Evolutionary conservation across 2,888 invertebrate genomes (phyloP).

Genomic region (Ornithoptera alexandrae): DNA sequence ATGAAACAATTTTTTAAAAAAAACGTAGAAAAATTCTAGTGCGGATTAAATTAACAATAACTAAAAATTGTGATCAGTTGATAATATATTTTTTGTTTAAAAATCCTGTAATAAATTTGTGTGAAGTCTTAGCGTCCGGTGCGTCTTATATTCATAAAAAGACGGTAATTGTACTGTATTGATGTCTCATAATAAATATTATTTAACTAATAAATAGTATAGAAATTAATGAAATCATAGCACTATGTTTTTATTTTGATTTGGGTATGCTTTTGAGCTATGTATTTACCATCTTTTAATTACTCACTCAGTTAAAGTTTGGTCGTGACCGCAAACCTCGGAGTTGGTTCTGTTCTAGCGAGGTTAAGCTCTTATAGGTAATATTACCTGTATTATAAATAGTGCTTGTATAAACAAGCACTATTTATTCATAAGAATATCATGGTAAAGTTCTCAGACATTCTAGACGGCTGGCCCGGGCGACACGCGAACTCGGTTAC

Average conservation of each 20-base stretch:
- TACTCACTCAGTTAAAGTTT: conserved; percentile 2
- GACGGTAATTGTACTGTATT: no score
- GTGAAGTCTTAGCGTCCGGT: no score
- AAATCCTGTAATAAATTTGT: no score
- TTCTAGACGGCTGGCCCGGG: conserved; percentile 39
- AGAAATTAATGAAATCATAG: conserved; percentile 16
- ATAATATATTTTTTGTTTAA: no score
- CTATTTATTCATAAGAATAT: conserved; percentile 12
- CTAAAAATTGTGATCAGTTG: no score
- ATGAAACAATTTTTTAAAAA: no score
- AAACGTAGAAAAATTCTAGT: no score
- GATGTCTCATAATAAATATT: no score
- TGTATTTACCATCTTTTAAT: conserved; percentile 18
- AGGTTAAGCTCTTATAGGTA: background rate
- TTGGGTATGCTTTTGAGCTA: conserved; percentile 8
- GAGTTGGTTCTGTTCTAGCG: background rate
- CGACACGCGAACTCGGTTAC: conserved; percentile 50
- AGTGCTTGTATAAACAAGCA: background rate
- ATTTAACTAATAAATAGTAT: no score
- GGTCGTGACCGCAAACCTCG: conserved; percentile 11
- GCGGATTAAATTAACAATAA: no score
- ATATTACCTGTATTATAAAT: background rate
- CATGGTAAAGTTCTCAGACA: conserved; percentile 34
- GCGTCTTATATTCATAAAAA: no score
- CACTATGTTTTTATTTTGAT: conserved; percentile 6